These are phyloP conservation scores for Onthophagus sagittarius DNA, from an alignment of 2,888 invertebrate species.

Conservation along the genomic window DNA sequence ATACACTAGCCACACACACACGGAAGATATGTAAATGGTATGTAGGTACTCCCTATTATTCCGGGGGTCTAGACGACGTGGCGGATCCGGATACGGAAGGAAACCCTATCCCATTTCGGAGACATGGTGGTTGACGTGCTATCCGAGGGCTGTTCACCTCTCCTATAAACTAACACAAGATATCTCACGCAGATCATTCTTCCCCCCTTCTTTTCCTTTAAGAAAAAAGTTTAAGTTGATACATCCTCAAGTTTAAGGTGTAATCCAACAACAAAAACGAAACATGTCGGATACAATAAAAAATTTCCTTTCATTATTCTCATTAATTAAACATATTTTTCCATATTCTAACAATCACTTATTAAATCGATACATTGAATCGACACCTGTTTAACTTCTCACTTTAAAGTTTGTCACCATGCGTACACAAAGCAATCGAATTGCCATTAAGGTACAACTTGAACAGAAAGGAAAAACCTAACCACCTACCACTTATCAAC, in stretches of 20 bases:
- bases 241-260: constrained; percentile 25
- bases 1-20: constrained; percentile 16
- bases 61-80: constrained; percentile 7
- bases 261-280: neutral
- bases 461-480: neutral
- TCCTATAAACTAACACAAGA: constrained; percentile 25
- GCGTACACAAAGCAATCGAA: neutral
- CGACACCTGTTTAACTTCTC: constrained; percentile 22
- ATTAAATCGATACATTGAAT: constrained; percentile 19
- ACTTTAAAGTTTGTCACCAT: constrained; percentile 19
- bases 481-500: constrained; percentile 16
- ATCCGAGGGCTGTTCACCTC: constrained; percentile 27
- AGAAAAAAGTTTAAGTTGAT: constrained; percentile 18
- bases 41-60: constrained; percentile 26
- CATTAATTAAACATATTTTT: neutral
- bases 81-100: constrained; percentile 27
- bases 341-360: constrained; percentile 13
- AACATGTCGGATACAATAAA: neutral
- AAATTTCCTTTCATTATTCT: neutral
- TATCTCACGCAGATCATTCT: constrained; percentile 45
- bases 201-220: neutral
- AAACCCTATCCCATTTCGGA: constrained; percentile 36
- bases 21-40: constrained; percentile 34
- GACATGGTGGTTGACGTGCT: constrained; percentile 43
- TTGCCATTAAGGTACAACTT: neutral